Conservation (phyloP, 2,797 vertebrate genomes). For the Aselliscus stoliczkanus region DNA sequence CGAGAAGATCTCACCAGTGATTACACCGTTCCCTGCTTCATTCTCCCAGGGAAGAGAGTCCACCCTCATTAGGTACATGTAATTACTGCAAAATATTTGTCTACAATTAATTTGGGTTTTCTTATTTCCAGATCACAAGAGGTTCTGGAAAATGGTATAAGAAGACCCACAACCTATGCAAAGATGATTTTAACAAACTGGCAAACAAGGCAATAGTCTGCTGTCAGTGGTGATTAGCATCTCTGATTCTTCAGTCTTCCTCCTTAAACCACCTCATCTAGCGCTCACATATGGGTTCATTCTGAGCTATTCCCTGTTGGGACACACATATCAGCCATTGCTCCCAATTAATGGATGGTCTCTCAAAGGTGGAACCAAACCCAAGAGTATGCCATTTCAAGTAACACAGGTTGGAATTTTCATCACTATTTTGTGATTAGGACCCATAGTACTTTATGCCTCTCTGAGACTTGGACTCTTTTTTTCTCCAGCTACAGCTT, state of each 20-base stretch:
- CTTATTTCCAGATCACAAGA: not conserved
- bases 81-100: not conserved
- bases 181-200: not conserved
- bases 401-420: not conserved
- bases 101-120: not conserved
- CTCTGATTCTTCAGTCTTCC: not conserved
- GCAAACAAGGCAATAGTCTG: not conserved
- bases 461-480: not conserved
- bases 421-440: not conserved
- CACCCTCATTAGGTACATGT: not conserved
- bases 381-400: not conserved
- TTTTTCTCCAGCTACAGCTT: not conserved
- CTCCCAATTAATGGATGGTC: not conserved
- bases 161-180: not conserved
- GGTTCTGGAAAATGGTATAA: not conserved
- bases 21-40: not conserved
- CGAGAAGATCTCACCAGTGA: not conserved
- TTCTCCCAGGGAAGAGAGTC: not conserved
- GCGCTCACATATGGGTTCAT: not conserved
- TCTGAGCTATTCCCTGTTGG: not conserved
- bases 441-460: not conserved
- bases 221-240: not conserved
- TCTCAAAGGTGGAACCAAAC: not conserved
- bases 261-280: accelerated
- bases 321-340: no score